Evolutionary conservation across 2,797 vertebrate genomes (phyloP).

Genomic region (Peromyscus melanophrys): DNA sequence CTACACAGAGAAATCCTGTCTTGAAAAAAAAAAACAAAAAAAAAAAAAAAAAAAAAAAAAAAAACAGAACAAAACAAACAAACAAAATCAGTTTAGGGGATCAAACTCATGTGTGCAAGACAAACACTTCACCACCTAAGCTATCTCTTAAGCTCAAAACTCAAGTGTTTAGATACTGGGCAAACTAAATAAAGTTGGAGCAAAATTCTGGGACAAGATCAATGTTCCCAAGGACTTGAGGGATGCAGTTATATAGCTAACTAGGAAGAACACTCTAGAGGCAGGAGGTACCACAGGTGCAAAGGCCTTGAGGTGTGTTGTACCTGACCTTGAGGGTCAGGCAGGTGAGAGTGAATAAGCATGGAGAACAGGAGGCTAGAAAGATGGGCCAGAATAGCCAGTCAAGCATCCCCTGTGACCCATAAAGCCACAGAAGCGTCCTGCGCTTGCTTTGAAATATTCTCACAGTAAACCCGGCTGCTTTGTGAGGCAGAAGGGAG

Average conservation of each 20-base stretch:
- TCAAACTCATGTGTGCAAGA: neutral
- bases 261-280: neutral
- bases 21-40: neutral
- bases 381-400: neutral
- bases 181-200: neutral
- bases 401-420: neutral
- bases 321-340: no score
- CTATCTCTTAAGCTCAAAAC: neutral
- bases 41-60: neutral
- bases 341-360: neutral
- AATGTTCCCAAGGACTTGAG: neutral
- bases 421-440: neutral
- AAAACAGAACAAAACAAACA: no score
- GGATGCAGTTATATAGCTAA: neutral
- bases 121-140: neutral
- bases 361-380: neutral
- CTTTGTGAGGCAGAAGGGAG: neutral
- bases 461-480: neutral
- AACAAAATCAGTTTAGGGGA: neutral
- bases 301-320: neutral
- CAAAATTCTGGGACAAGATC: neutral
- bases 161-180: neutral
- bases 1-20: neutral
- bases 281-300: neutral
- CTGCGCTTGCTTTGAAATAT: neutral